phyloP scores from a whole-genome alignment of 1,140 invertebrate species.

The Cecropterus lyciades region DNA sequence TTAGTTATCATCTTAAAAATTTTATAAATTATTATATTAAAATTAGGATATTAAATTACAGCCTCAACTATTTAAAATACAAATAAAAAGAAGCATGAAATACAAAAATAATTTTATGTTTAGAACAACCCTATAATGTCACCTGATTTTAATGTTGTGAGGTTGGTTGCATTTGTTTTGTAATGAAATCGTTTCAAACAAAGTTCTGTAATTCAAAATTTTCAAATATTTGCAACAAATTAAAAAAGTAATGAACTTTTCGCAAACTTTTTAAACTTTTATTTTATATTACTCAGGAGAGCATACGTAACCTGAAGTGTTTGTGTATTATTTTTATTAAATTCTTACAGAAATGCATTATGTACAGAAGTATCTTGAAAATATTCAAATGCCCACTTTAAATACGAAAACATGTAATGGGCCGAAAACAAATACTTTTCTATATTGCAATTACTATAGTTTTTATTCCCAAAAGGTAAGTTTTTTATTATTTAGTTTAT shows the following conservation, averaged over 20 bases:
- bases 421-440: constrained; percentile 81
- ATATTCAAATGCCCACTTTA: constrained; percentile 61
- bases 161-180: constrained; percentile 62
- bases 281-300: background rate
- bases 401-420: constrained; percentile 56
- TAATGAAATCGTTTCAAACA: constrained; percentile 40
- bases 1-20: too few relatives aligned
- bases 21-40: too few relatives aligned
- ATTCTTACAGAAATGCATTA: constrained; percentile 61
- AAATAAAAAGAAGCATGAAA: too few relatives aligned
- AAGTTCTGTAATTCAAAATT: too few relatives aligned
- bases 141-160: constrained; percentile 67
- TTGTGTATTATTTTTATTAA: constrained; percentile 14
- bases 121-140: constrained; percentile 44
- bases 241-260: constrained; percentile 40
- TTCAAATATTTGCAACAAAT: constrained; percentile 30
- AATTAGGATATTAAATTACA: too few relatives aligned
- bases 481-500: constrained; percentile 17
- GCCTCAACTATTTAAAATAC: too few relatives aligned
- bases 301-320: background rate
- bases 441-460: constrained; percentile 89
- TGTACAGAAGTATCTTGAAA: constrained; percentile 77
- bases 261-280: constrained; percentile 1
- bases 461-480: constrained; percentile 91
- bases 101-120: too few relatives aligned